A percentile compares a stretch with the other conserved stretches of the same genome.
Conservation (phyloP, 2,797 vertebrate genomes). For the Molothrus aeneus region DNA sequence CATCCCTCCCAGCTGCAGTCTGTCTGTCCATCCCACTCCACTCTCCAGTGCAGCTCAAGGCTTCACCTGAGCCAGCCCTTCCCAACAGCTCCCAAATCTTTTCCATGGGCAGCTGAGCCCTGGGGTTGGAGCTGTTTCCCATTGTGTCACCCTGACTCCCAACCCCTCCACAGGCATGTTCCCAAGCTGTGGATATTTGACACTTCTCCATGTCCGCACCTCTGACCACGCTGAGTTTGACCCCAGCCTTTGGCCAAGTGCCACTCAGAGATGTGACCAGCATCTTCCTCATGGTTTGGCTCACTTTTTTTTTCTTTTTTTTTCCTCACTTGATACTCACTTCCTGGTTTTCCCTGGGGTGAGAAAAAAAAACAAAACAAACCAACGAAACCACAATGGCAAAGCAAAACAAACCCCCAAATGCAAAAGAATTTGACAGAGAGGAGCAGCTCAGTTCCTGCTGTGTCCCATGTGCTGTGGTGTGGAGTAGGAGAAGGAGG, state of each 20-base stretch:
- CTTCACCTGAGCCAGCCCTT: background rate
- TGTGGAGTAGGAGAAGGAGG: background rate
- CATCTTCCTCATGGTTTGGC: background rate
- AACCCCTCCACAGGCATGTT: rapidly evolving
- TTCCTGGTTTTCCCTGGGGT: background rate
- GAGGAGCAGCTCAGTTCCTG: background rate
- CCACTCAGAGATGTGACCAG: background rate
- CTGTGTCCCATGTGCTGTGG: background rate
- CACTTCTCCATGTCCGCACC: background rate
- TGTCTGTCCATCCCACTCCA: background rate
- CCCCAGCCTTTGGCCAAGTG: background rate
- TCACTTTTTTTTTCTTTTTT: background rate
- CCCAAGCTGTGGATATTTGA: rapidly evolving
- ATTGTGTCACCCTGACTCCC: rapidly evolving
- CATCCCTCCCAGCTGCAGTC: background rate
- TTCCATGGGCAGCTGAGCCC: background rate
- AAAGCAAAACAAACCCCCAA: background rate
- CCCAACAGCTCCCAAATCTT: background rate
- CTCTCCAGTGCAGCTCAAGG: background rate
- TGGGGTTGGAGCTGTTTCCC: background rate
- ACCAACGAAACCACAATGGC: background rate
- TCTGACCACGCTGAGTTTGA: rapidly evolving
- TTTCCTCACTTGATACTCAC: background rate
- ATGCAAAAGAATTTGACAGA: background rate
- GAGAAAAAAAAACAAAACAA: background rate